A percentile compares a stretch with the other conserved stretches of the same genome.
Conservation (phyloP, 2,888 invertebrate species). For the Lucinisca nassula region DNA sequence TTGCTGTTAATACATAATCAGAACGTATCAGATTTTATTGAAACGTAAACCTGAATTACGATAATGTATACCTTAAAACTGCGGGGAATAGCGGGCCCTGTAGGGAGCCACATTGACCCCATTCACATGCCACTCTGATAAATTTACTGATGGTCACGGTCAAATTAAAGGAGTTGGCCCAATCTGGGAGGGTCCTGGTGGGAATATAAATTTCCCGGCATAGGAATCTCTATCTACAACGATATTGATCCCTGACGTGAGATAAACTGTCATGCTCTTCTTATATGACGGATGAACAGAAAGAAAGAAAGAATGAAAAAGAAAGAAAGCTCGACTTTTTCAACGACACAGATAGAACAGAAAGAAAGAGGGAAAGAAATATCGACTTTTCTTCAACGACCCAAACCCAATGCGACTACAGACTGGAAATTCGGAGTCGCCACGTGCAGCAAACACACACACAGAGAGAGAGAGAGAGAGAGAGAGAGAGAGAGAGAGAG, state of each 20-base stretch:
- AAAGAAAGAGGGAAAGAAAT: too few species aligned
- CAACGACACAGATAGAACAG: too few species aligned
- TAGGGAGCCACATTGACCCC: constrained; percentile 10
- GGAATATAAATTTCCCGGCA: constrained; percentile 7
- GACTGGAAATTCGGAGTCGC: too few species aligned
- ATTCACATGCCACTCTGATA: constrained; percentile 19
- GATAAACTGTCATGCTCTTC: too few species aligned
- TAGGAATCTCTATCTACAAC: neutral
- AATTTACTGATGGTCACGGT: constrained; percentile 14
- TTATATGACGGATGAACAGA: too few species aligned
- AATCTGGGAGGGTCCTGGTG: neutral
- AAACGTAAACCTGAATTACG: constrained; percentile 10
- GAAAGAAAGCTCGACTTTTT: too few species aligned
- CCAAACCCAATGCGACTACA: too few species aligned
- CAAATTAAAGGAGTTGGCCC: constrained; percentile 8
- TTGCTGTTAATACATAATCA: constrained; percentile 11
- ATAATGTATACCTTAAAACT: neutral
- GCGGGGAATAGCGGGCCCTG: neutral
- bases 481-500: too few species aligned
- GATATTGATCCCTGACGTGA: neutral
- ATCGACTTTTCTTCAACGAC: too few species aligned
- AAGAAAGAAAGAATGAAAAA: too few species aligned
- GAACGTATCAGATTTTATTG: constrained; percentile 36
- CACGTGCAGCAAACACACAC: too few species aligned
- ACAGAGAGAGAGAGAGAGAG: too few species aligned